Evolutionary conservation across 2,797 vertebrate species (phyloP).

Genomic region (Mormyrops attenuatus): DNA sequence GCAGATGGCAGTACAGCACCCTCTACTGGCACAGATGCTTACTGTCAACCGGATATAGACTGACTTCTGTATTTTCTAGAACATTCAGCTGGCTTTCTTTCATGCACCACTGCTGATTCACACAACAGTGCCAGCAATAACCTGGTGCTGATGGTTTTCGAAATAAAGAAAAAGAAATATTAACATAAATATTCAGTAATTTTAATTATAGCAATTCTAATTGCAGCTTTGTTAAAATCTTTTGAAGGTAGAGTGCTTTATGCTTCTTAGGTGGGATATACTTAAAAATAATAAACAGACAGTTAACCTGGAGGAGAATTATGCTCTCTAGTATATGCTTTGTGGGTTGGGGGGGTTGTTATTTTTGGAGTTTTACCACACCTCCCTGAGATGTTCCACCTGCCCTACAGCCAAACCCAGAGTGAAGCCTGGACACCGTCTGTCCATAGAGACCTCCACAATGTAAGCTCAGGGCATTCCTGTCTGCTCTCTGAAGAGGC

Average conservation of each 20-base stretch:
- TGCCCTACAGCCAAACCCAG: background rate
- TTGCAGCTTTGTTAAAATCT: background rate
- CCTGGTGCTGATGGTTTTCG: background rate
- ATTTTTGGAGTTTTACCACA: constrained; percentile 6
- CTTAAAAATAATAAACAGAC: background rate
- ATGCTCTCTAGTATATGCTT: background rate
- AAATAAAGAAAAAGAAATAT: background rate
- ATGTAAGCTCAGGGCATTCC: background rate
- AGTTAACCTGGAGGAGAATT: background rate
- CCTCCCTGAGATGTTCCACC: constrained; percentile 8
- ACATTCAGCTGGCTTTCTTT: constrained; percentile 45
- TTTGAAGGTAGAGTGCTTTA: no score
- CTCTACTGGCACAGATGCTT: constrained; percentile 47
- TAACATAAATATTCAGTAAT: background rate
- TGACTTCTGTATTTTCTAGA: constrained; percentile 62
- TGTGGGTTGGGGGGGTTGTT: background rate
- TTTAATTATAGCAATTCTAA: background rate
- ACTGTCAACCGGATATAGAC: constrained; percentile 40
- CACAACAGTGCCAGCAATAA: background rate
- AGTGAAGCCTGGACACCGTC: background rate
- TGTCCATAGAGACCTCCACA: background rate
- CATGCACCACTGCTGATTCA: background rate
- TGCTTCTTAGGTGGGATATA: background rate
- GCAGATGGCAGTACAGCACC: constrained; percentile 33
- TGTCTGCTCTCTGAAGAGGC: background rate